A percentile compares a stretch with the other conserved stretches of the same genome.
phyloP scores from a whole-genome alignment of 2,888 invertebrate species.

The Campaea margaritaria region DNA sequence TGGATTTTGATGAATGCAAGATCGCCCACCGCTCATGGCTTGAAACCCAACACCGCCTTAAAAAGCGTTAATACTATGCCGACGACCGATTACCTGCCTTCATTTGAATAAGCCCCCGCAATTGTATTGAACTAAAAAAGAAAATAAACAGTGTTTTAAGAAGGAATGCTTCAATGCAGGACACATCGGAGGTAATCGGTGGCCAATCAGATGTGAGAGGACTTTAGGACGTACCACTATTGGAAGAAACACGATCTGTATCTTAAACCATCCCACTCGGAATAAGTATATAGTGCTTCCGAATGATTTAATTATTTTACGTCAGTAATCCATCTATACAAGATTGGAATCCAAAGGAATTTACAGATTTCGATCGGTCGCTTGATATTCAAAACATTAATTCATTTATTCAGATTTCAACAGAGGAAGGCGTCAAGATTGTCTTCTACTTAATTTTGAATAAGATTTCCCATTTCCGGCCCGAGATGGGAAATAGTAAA shows the following conservation, averaged over 20 bases:
- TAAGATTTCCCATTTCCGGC: constrained; percentile 22
- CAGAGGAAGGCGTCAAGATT: constrained; percentile 12
- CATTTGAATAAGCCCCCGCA: constrained; percentile 70
- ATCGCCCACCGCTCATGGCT: constrained; percentile 43
- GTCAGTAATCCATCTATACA: constrained; percentile 20
- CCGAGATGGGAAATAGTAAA: constrained; percentile 10
- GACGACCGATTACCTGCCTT: constrained; percentile 63
- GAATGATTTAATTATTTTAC: constrained; percentile 33
- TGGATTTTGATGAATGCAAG: constrained; percentile 6
- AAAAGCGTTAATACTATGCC: constrained; percentile 60
- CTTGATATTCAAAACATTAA: constrained; percentile 16
- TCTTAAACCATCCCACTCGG: constrained; percentile 18
- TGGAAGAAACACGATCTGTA: constrained; percentile 29
- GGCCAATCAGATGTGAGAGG: constrained; percentile 40
- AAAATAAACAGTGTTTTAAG: constrained; percentile 42
- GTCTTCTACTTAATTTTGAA: constrained; percentile 17
- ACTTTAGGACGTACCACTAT: constrained; percentile 37
- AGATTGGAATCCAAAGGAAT: constrained; percentile 15
- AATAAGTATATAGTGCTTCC: constrained; percentile 15
- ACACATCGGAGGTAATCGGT: constrained; percentile 40
- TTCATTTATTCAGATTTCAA: constrained; percentile 10
- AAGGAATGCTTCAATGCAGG: constrained; percentile 43
- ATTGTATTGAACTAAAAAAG: constrained; percentile 58
- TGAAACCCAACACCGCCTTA: constrained; percentile 39
- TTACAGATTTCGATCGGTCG: constrained; percentile 16